Evolutionary conservation across 2,113 vertebrate species (phyloP).

Genomic region (Xiphorhynchus elegans): DNA sequence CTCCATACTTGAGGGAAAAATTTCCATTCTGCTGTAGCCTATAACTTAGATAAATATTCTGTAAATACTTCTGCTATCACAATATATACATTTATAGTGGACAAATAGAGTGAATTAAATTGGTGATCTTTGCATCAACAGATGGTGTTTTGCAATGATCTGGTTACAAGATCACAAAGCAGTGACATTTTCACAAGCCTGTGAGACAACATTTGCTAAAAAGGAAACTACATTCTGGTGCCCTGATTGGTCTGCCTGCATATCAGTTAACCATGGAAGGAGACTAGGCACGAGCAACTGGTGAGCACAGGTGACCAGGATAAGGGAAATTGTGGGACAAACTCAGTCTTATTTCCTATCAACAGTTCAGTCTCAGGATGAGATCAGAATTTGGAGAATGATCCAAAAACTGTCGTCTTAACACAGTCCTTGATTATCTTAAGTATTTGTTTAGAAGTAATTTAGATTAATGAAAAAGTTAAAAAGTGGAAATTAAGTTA

Average conservation of each 20-base stretch:
- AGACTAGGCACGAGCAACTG: accelerated
- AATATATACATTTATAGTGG: background rate
- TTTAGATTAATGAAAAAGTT: background rate
- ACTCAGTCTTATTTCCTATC: background rate
- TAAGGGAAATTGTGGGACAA: background rate
- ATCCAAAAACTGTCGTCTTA: background rate
- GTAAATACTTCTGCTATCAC: background rate
- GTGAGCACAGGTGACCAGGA: background rate
- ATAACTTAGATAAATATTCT: background rate
- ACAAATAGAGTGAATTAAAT: background rate
- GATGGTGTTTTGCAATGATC: background rate
- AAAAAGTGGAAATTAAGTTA: background rate
- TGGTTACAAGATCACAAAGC: background rate
- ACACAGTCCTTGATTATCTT: background rate
- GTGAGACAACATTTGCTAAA: background rate
- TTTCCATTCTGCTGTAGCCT: background rate
- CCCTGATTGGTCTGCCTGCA: background rate
- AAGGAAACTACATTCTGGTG: background rate
- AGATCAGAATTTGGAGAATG: background rate
- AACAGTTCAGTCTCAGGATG: background rate
- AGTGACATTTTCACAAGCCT: background rate
- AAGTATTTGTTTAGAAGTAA: background rate
- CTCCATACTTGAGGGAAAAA: background rate
- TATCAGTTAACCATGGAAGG: background rate
- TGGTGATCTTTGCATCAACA: background rate